Conservation (phyloP, 2,888 invertebrate species). For the Timema cristinae region DNA sequence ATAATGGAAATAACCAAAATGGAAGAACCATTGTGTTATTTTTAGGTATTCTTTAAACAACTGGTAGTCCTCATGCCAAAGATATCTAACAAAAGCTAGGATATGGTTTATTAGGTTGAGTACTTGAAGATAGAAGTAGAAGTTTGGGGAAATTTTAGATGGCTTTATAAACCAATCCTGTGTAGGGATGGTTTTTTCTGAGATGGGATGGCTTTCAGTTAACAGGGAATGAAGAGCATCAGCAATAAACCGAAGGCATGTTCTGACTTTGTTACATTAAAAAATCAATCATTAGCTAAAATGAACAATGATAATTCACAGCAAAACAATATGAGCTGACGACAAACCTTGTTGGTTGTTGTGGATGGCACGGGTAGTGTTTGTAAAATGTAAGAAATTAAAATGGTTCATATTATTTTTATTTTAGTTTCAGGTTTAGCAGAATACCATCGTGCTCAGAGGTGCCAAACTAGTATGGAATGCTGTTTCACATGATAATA, state of each 20-base stretch:
- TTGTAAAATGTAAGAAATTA: too few relatives aligned
- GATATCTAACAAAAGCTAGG: slow-evolving; percentile 6
- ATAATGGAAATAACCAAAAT: background rate
- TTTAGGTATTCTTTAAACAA: background rate
- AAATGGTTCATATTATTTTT: too few relatives aligned
- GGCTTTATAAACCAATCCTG: background rate
- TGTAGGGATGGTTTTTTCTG: background rate
- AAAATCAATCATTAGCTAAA: too few relatives aligned
- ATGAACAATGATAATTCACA: too few relatives aligned
- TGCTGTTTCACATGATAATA: too few relatives aligned
- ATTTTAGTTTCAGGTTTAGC: too few relatives aligned
- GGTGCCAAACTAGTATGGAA: too few relatives aligned
- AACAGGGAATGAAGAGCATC: background rate
- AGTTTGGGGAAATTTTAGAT: background rate
- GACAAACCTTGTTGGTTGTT: too few relatives aligned
- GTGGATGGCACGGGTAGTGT: too few relatives aligned
- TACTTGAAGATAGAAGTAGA: background rate
- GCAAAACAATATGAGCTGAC: too few relatives aligned
- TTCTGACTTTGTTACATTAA: background rate
- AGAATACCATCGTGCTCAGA: too few relatives aligned
- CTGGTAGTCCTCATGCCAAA: background rate
- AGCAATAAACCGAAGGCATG: background rate
- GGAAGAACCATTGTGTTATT: slow-evolving; percentile 2
- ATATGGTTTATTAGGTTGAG: background rate
- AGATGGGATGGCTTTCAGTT: background rate